Percentiles rank a stretch among this genome's conserved stretches.
These are phyloP conservation scores for Tribolium madens DNA, from an alignment of 1,140 invertebrate species.

Conservation along the genomic window DNA sequence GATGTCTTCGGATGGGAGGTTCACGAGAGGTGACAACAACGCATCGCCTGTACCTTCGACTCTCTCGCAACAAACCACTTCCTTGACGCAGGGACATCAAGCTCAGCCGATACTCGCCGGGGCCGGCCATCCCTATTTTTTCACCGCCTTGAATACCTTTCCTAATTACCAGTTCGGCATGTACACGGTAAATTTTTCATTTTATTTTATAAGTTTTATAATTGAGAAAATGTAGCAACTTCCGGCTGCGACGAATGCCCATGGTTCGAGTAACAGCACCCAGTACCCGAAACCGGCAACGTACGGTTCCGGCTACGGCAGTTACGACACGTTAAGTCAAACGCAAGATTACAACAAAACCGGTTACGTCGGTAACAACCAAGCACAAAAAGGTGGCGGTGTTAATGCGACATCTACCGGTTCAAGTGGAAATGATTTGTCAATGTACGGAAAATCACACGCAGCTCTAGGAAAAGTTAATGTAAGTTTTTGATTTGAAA, in stretches of 20 bases:
- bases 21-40: conserved; percentile 84
- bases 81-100: conserved; percentile 69
- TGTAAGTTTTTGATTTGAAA: conserved; percentile 67
- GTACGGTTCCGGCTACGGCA: conserved; percentile 75
- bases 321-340: conserved; percentile 75
- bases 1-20: conserved; percentile 77
- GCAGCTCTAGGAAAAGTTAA: conserved; percentile 81
- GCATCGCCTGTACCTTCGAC: conserved; percentile 77
- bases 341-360: conserved; percentile 73
- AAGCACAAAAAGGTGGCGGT: conserved; percentile 71
- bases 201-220: conserved; percentile 22
- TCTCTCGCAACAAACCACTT: conserved; percentile 61
- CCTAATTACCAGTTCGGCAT: conserved; percentile 78
- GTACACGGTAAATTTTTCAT: conserved; percentile 53
- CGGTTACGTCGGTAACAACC: conserved; percentile 67
- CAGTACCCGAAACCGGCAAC: conserved; percentile 76
- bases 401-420: conserved; percentile 70
- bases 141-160: conserved; percentile 58
- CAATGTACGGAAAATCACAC: conserved; percentile 81
- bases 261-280: conserved; percentile 70
- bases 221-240: conserved; percentile 68
- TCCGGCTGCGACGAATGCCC: conserved; percentile 73
- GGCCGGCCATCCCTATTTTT: conserved; percentile 60
- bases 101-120: conserved; percentile 72
- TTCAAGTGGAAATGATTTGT: conserved; percentile 74